Conservation (phyloP, 2,113 vertebrate genomes). For the Spermophilus dauricus region DNA sequence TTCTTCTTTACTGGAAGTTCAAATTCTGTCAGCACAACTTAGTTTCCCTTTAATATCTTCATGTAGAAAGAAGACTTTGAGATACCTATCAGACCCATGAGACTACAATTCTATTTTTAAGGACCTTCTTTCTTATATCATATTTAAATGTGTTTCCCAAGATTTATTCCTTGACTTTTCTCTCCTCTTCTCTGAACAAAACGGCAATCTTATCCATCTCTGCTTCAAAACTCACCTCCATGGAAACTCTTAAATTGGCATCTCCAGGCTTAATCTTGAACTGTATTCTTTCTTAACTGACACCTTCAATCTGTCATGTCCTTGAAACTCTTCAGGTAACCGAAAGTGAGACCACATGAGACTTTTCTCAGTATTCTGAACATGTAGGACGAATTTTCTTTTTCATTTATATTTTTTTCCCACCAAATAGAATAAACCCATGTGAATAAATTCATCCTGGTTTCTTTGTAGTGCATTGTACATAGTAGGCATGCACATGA, state of each 20-base stretch:
- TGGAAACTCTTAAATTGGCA: not conserved
- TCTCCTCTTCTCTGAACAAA: not conserved
- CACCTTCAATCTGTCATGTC: not conserved
- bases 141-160: not conserved
- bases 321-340: not conserved
- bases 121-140: not conserved
- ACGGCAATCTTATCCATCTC: not conserved
- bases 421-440: not conserved
- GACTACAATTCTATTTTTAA: not conserved
- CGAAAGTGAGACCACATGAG: not conserved
- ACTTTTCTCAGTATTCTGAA: not conserved
- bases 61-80: not conserved
- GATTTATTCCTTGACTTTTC: not conserved
- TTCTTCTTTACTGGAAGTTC: not conserved
- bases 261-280: not conserved
- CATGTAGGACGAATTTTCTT: not conserved
- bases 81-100: not conserved
- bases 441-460: not conserved
- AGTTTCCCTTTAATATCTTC: not conserved
- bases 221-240: not conserved
- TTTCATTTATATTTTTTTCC: not conserved
- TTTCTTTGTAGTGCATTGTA: not conserved
- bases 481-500: rapidly evolving
- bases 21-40: not conserved
- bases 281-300: not conserved